Percentiles rank a stretch among this genome's conserved stretches.
Evolutionary conservation across 2,797 vertebrate genomes (phyloP).

Genomic region (Enteromius unitaeniatus): DNA sequence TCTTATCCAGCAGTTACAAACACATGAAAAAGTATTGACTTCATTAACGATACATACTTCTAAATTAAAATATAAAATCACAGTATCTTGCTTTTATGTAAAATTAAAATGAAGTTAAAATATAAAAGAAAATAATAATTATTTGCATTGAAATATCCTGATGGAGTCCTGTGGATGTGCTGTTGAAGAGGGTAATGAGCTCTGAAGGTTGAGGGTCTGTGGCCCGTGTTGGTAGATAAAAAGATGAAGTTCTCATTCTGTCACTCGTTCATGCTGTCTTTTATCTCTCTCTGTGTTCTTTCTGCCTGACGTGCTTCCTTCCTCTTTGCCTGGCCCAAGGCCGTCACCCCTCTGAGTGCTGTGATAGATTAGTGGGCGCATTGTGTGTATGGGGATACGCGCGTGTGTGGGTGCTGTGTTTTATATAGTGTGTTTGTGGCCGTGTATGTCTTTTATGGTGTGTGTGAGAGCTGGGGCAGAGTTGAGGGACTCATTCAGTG

Average conservation of each 20-base stretch:
- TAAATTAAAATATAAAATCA: not conserved
- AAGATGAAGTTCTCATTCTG: constrained; percentile 35
- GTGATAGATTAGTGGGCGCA: constrained; percentile 14
- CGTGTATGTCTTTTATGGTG: constrained; percentile 21
- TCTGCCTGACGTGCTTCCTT: constrained; percentile 25
- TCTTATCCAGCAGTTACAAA: not conserved
- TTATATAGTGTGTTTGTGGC: constrained; percentile 28
- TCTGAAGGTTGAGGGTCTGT: constrained; percentile 1
- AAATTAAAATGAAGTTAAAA: not conserved
- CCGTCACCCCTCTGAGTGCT: not conserved
- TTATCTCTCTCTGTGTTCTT: constrained; percentile 27
- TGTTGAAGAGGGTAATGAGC: constrained; percentile 10
- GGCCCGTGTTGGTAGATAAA: constrained; percentile 5
- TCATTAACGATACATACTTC: not conserved
- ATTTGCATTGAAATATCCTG: not conserved
- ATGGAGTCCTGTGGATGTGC: not conserved
- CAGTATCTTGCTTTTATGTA: not conserved
- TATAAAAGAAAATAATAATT: not conserved
- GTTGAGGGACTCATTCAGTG: constrained; percentile 41
- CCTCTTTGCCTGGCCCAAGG: constrained; percentile 9
- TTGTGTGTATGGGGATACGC: constrained; percentile 13
- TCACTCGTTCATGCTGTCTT: constrained; percentile 22
- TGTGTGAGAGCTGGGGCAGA: constrained; percentile 10
- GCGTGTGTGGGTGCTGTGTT: constrained; percentile 23
- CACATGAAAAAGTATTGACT: not conserved